Conservation (phyloP, 2,888 invertebrate genomes). For the Drosophila fulvimacula region DNA sequence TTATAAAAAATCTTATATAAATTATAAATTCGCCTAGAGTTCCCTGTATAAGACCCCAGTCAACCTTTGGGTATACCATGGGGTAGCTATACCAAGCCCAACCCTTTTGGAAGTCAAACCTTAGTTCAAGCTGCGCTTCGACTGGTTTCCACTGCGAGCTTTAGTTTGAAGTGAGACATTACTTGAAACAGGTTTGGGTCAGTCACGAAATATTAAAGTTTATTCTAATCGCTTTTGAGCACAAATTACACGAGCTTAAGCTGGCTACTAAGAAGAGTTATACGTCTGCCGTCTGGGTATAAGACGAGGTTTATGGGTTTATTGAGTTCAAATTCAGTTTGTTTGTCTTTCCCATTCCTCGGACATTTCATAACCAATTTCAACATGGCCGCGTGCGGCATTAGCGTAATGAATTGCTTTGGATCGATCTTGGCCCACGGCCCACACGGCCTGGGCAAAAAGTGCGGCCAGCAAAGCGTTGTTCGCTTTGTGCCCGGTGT, state of each 20-base stretch:
- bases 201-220: conserved; percentile 5
- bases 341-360: not conserved
- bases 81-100: not conserved
- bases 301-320: not conserved
- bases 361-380: conserved; percentile 41
- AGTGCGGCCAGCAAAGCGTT: conserved; percentile 47
- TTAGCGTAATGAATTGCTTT: no score
- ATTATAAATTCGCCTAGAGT: no score
- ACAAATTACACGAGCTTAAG: not conserved
- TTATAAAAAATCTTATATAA: no score
- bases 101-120: not conserved
- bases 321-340: conserved; percentile 25
- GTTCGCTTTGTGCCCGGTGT: conserved; percentile 40
- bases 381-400: no score
- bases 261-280: not conserved
- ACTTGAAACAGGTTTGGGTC: conserved; percentile 4
- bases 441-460: conserved; percentile 54
- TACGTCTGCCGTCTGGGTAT: not conserved
- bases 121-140: no score
- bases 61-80: not conserved
- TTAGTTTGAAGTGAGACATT: not conserved
- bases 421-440: conserved; percentile 50
- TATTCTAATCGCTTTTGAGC: conserved; percentile 3
- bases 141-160: not conserved
- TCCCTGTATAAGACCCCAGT: not conserved